Evolutionary conservation across 53 echinoderm and acorn worm genomes (phyloP).

Genomic region (Stichopus horrens): DNA sequence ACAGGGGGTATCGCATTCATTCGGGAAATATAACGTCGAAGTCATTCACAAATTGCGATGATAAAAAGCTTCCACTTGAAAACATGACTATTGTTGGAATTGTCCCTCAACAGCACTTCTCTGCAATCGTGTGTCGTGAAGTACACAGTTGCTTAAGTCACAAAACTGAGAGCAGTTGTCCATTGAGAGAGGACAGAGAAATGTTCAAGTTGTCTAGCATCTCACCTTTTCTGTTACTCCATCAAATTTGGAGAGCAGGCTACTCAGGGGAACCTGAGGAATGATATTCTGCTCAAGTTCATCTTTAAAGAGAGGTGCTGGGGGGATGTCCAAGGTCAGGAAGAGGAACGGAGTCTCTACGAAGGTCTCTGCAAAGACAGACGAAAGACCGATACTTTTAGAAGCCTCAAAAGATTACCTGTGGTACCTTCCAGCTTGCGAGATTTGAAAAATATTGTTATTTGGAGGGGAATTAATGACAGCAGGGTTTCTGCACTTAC

Average conservation of each 20-base stretch:
- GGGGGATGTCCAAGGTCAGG: constrained; percentile 88
- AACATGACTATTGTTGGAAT: no score
- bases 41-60: no score
- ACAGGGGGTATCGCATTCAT: no score
- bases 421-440: no score
- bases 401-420: background rate
- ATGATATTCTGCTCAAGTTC: constrained; percentile 99
- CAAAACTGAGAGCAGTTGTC: no score
- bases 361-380: constrained; percentile 56
- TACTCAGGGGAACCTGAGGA: constrained; percentile 85
- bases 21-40: no score
- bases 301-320: constrained; percentile 94
- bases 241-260: constrained; percentile 88
- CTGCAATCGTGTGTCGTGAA: no score
- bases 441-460: background rate
- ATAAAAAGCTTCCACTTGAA: no score
- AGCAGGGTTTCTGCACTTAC: background rate
- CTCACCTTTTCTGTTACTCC: constrained; percentile 86
- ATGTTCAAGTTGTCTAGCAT: no score
- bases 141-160: no score
- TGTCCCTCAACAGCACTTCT: no score
- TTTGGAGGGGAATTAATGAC: background rate
- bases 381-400: background rate
- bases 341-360: constrained; percentile 86
- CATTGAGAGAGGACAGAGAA: no score